Percentiles rank a stretch among this genome's conserved stretches.
phyloP scores from a whole-genome alignment of 1,140 invertebrate species.

The Zophobas morio region DNA sequence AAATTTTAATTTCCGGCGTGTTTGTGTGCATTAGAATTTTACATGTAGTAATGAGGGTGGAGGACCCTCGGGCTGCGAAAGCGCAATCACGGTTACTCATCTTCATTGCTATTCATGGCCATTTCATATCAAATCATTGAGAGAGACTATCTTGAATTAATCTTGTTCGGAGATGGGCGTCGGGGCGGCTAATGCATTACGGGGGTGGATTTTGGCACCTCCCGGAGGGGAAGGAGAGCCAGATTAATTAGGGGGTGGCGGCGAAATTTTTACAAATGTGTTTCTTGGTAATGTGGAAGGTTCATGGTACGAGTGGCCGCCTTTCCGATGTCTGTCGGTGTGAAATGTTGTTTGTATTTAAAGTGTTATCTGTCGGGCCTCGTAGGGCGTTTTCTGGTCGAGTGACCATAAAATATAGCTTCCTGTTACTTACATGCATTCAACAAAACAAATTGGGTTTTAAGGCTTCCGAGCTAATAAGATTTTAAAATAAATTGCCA shows the following conservation, averaged over 20 bases:
- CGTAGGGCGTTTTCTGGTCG: constrained; percentile 47
- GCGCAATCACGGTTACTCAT: constrained; percentile 48
- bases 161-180: constrained; percentile 39
- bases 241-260: constrained; percentile 19
- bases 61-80: constrained; percentile 43
- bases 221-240: neutral
- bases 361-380: constrained; percentile 36
- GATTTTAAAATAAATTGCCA: constrained; percentile 50
- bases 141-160: constrained; percentile 47
- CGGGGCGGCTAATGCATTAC: constrained; percentile 24
- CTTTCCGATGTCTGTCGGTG: neutral
- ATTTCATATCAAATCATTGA: constrained; percentile 48
- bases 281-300: too few relatives aligned
- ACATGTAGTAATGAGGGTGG: constrained; percentile 44
- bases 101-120: constrained; percentile 48
- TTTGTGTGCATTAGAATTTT: constrained; percentile 44
- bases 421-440: constrained; percentile 42
- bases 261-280: too few relatives aligned
- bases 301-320: too few relatives aligned
- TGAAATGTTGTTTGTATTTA: constrained; percentile 32
- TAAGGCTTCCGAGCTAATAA: constrained; percentile 46
- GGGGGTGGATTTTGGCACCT: constrained; percentile 10
- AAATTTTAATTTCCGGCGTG: constrained; percentile 46
- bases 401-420: constrained; percentile 37
- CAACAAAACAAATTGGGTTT: constrained; percentile 45